Evolutionary conservation across 1,140 invertebrate species (phyloP), one percentile per base, ranked within the genome.

Genomic region (Chlorops oryzae): DNA sequence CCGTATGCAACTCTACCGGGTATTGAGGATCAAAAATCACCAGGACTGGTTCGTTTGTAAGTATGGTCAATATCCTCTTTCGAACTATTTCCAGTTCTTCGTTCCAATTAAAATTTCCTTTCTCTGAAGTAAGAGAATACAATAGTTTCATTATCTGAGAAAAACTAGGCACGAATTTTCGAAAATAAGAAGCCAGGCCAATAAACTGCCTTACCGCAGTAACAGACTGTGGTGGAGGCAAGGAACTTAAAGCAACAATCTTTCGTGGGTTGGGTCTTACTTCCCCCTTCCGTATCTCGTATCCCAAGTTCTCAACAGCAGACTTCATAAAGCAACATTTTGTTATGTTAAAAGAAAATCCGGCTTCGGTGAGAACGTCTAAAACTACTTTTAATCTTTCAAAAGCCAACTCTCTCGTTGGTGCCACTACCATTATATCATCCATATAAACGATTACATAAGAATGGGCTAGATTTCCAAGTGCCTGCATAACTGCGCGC

Each of bases 171-270:
- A 51, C 35, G 25, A 45, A 45, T 20, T 55, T 38, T 23, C 57
- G 54, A 22, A 61, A 47, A n/a, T 56, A 54, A 6, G 51, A 51
- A 15, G 47, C 47, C 28, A 44, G 54, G 2, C 44, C 18, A 13
- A 42, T 23, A 23, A 54, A 56, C 15, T 52, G 40, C 27, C 42
- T 53, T 28, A 58, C n/a, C n/a, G n/a, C n/a, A n/a, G n/a, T n/a
- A n/a, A n/a, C n/a, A n/a, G n/a, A n/a, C n/a, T n/a, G n/a, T n/a
- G n/a, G n/a, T n/a, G n/a, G n/a, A n/a, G n/a, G n/a, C n/a, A n/a
- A n/a, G n/a, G n/a, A n/a, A n/a, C 44, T 32, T 43, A 28, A 22
- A 32, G 6, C 41, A 43, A 43, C 22, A 9, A 25, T 17, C 23
- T 25, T 28, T n/a, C 22, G 9, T 23, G 22, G 23, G 13, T 25